Conservation (phyloP, 2,888 invertebrate genomes). For the Drosophila leonis region DNA sequence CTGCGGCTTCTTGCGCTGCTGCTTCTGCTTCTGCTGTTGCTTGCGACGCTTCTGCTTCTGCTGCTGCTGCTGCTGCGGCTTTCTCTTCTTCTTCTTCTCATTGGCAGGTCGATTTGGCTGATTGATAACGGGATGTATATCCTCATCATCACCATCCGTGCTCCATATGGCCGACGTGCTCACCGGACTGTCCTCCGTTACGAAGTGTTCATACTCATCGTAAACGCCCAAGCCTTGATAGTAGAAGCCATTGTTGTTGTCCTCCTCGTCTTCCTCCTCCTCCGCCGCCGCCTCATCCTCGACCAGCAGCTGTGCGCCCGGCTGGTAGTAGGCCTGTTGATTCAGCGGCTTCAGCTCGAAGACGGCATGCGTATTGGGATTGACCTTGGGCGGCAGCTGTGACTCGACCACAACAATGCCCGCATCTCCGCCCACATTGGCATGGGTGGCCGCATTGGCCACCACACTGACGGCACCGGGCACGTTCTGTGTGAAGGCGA, state of each 20-base stretch:
- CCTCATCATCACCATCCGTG: slow-evolving; percentile 54
- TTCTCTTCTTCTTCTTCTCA: slow-evolving; percentile 38
- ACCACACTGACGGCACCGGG: slow-evolving; percentile 56
- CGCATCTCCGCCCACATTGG: slow-evolving; percentile 65
- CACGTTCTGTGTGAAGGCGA: slow-evolving; percentile 39
- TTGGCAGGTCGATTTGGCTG: slow-evolving; percentile 37
- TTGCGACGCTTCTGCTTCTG: slow-evolving; percentile 23
- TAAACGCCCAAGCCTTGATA: slow-evolving; percentile 42
- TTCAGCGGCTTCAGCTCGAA: slow-evolving; percentile 71
- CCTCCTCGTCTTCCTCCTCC: slow-evolving; percentile 21
- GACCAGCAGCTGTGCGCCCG: background rate
- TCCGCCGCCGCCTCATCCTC: background rate
- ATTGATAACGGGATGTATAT: slow-evolving; percentile 54
- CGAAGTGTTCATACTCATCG: slow-evolving; percentile 50
- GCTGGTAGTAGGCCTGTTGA: slow-evolving; percentile 42
- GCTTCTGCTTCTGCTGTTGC: slow-evolving; percentile 11
- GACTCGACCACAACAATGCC: slow-evolving; percentile 75
- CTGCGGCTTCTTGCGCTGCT: slow-evolving; percentile 3
- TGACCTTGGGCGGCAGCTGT: slow-evolving; percentile 77
- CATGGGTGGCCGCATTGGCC: slow-evolving; percentile 50
- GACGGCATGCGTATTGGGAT: slow-evolving; percentile 81
- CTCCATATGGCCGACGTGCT: slow-evolving; percentile 71
- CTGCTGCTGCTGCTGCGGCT: slow-evolving; percentile 30
- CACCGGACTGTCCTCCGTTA: slow-evolving; percentile 56
- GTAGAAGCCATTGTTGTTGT: slow-evolving; percentile 40